Evolutionary conservation across 2,113 vertebrate species (phyloP), one percentile per base, ranked within the genome.

Genomic region (Platichthys stellatus): DNA sequence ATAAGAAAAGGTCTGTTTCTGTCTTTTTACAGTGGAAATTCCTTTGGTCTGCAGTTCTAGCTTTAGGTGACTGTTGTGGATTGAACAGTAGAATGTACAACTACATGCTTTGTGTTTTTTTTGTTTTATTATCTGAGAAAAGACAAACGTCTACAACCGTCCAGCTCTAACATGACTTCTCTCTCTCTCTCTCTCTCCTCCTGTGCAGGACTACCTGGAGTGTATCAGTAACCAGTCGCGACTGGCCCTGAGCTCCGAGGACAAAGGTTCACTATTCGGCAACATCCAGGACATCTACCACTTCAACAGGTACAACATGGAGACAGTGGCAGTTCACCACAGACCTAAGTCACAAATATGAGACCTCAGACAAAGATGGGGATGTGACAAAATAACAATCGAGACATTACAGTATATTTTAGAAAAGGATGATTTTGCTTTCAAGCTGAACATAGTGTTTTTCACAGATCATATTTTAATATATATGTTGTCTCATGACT

Each of bases 231-330:
- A 97, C 83, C 97, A 98, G 85, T 93, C 93, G 20, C 95, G 95
- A 58, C 94, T 97, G 66, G 94, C 95, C 61, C 83, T 99, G 88
- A 97, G 94, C 72, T 86, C 92, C 0, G 97, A 98, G 83, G 97
- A 99, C 74, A 95, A 95, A 87, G 94, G 93, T 14, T 96, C 96
- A 64, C 93, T 99, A 31, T 99, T 99, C 80, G 98, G 98, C 90
- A 99, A 99, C 92, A 99, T 99, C 88, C 87, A 79, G 63, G 97
- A 98, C 82, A 99, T 99, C 92, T 98, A 97, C 89, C 92, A 63
- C 88, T 99, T 99, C 85, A 99, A 99, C 89, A 97, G 97, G 97
- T 98, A 93, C 49, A 90, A 92, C 72, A 23, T 18, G 18, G 49
- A 43, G 54, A 60, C 24, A 24, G 18, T 43, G 54, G 17, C 9